Evolutionary conservation across 2,113 vertebrate species (phyloP), one percentile per base, ranked within the genome.

Genomic region (Peromyscus leucopus): DNA sequence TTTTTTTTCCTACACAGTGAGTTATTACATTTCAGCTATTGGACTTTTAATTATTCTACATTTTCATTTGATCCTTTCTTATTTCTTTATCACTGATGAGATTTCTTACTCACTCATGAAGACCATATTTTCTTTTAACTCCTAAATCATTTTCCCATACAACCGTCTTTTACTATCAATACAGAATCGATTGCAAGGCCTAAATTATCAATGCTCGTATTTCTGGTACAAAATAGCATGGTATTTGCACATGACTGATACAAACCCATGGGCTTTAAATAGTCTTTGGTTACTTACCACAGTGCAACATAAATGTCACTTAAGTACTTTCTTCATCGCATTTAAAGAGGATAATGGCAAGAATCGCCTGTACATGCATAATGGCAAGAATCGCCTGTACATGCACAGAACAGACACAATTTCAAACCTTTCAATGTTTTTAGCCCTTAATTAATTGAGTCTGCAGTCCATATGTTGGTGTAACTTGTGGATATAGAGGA

Each of bases 31-130:
- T 93, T 55, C 31, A 67, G 7, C 31, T 51, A 57, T 22, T 63
- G 13, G 31, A 57, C 4, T 93, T 84, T 91, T 86, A 46, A 48
- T 90, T 95, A 65, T 63, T 93, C 9, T 75, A 26, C 3, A 48
- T 93, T 88, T 78, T 88, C 28, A 91, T 91, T 82, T 91, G 67
- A 28, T 76, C 51, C 76, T 69, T 88, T 88, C 1, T n/a, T 71
- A 28, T 83, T 88, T 83, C 42, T 63, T 21, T 88, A 88, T 90
- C 59, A 79, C 39, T 85, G 26, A 17, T 90, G 82, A 57, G 36
- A 65, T 95, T 72, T 78, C 24, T 55, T 55, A 12, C 90, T 51
- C 17, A 63, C 9, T 42, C 33, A n/a, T 83, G 55, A 48, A n/a
- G 36, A n/a, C 6, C 0, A 21, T 76, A 36, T 83, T 93, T 95